A percentile compares a stretch with the other conserved stretches of the same genome.
phyloP scores from a whole-genome alignment of 1,140 invertebrate species.

The Onthophagus taurus region DNA sequence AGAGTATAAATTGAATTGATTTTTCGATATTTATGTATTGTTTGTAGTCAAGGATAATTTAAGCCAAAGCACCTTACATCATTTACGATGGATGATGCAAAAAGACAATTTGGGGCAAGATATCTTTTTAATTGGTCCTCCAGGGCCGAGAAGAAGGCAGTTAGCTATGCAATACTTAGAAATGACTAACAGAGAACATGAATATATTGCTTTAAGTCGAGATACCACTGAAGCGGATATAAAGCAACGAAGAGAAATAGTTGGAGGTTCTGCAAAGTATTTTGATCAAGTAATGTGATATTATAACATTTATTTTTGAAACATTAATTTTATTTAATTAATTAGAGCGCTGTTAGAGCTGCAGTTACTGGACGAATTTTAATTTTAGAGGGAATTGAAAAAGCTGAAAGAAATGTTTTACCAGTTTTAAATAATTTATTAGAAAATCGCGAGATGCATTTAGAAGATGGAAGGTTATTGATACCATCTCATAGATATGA shows the following conservation, averaged over 20 bases:
- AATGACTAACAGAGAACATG: slow-evolving; percentile 78
- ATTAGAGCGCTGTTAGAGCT: slow-evolving; percentile 84
- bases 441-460: slow-evolving; percentile 98
- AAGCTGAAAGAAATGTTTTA: slow-evolving; percentile 92
- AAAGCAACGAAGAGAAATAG: slow-evolving; percentile 91
- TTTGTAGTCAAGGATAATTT: slow-evolving; percentile 29
- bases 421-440: slow-evolving; percentile 96
- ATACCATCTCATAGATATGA: slow-evolving; percentile 84
- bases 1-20: too few species aligned
- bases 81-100: slow-evolving; percentile 90
- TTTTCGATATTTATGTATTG: neutral
- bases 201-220: slow-evolving; percentile 87
- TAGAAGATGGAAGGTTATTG: slow-evolving; percentile 93
- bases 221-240: slow-evolving; percentile 96
- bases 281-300: slow-evolving; percentile 70
- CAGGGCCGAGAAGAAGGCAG: slow-evolving; percentile 63
- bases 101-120: slow-evolving; percentile 90
- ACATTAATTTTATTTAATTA: slow-evolving; percentile 8
- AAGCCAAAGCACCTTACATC: slow-evolving; percentile 65
- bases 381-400: slow-evolving; percentile 94
- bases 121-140: slow-evolving; percentile 88
- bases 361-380: slow-evolving; percentile 81
- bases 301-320: slow-evolving; percentile 7
- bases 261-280: slow-evolving; percentile 77
- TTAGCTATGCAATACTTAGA: slow-evolving; percentile 83